Evolutionary conservation across 2,888 invertebrate species (phyloP), one percentile per base, ranked within the genome.

Genomic region (Cataglyphis rosenhaueri): DNA sequence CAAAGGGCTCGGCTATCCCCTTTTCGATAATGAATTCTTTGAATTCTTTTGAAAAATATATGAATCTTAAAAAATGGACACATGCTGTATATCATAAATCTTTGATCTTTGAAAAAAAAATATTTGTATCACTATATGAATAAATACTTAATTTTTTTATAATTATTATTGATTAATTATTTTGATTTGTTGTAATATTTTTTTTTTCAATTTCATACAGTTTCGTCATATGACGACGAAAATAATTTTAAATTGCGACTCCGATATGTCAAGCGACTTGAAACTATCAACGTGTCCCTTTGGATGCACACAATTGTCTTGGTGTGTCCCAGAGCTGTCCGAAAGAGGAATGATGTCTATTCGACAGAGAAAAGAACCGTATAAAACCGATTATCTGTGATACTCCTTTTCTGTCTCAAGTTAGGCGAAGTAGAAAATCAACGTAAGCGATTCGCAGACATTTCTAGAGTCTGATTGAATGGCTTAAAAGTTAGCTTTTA

Each of bases 301-400:
- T 57, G 6, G 6, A 25, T 18, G 8, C 1, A 44, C 18, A n/a
- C 21, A 18, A 65, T 65, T 18, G 8, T 44, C 12, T 68, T 18
- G 10, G 18, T 35, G 4, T 62, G 18, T 38, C 9, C 29, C 1
- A 29, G 5, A 76, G 52, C n/a, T 8, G 12, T 52, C n/a, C 2
- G 1, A 1, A 21, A 52, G 35, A 25, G 21, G 62, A 74, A 75
- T 1, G 8, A 75, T 52, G 18, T 62, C 32, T 21, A 3, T 3
- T 64, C 25, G 12, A 6, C 25, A 12, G 6, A 18, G 18, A 52
- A 35, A 25, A 32, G 6, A 25, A 44, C 18, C n/a, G 38, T 29
- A 6, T 59, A 76, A 76, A 55, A 38, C 12, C 25, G n/a, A 65
- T 65, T 75, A 52, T 55, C 38, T n/a, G 3, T 41, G 6, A 65